These are phyloP conservation scores for Mastacembelus armatus DNA, from an alignment of 2,797 vertebrate genomes.

Conservation along the genomic window DNA sequence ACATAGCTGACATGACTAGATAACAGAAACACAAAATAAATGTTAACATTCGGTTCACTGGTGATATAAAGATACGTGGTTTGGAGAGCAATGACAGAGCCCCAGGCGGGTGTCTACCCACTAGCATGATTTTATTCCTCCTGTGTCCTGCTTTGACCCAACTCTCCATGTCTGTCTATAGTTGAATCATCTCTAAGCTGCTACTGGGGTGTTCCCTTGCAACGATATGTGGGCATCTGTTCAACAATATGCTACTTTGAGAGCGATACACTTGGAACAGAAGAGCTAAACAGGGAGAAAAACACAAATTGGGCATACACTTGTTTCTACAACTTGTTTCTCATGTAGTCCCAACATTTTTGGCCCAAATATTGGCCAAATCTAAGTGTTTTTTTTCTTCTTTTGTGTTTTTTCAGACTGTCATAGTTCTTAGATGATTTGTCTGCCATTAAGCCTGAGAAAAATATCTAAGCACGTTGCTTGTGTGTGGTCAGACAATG, in stretches of 20 bases:
- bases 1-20: constrained; percentile 44
- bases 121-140: constrained; percentile 54
- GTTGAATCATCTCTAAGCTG: constrained; percentile 64
- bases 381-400: too few species aligned
- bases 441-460: constrained; percentile 1
- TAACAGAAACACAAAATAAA: constrained; percentile 58
- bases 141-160: constrained; percentile 61
- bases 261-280: constrained; percentile 52
- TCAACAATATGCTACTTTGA: constrained; percentile 66
- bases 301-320: not conserved
- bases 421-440: constrained; percentile 6
- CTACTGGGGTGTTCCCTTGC: constrained; percentile 62
- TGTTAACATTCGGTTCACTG: constrained; percentile 58
- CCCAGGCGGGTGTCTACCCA: constrained; percentile 61
- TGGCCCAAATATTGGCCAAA: too few species aligned
- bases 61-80: constrained; percentile 54
- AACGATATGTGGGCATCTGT: constrained; percentile 70
- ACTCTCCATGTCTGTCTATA: constrained; percentile 59
- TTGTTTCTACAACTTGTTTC: constrained; percentile 18
- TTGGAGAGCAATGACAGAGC: constrained; percentile 60
- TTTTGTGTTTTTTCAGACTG: too few species aligned
- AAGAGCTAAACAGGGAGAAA: constrained; percentile 2
- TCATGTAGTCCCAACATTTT: constrained; percentile 19
- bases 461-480: constrained; percentile 23
- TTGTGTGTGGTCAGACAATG: constrained; percentile 33